Base-by-base conservation (phyloP, 2,797 vertebrate species). In the Myotis myotis region DNA sequence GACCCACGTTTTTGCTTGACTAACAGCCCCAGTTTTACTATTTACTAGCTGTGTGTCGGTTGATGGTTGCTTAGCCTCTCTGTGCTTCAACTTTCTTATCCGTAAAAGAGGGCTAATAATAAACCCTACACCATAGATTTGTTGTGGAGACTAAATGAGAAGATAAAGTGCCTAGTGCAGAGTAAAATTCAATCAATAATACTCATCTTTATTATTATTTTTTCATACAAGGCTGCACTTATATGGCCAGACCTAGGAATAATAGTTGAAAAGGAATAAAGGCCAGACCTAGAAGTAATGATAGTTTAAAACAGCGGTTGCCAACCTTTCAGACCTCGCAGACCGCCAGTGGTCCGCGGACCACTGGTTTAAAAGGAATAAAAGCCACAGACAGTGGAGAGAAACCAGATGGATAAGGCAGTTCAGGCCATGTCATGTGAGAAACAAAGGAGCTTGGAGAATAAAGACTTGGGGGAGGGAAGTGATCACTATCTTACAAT, bases 101-200 rank as follows among this genome's bases (percentile, higher is more conserved):
- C 68, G 38, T 78, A 75, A 86, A 87, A 82, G 16, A 70, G 66
- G 38, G 22, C 28, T 66, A 44, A 33, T 75, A 38, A 55, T 12
- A 91, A 84, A 55, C 89, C 55, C 62, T 51, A 51, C 12, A 68
- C 16, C 51, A 16, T 0, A 25, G 9, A 28, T 23, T 28, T 70
- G 8, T 44, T 76, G 23, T 71, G 53, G 80, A 57, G 72, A 95
- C 55, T 60, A 85, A 85, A 8, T n/a, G n/a, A 89, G 15, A 25
- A 36, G 80, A 70, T 60, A n/a, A 93, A 66, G 36, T 51, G 30
- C 36, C 53, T 74, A 51, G 38, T 23, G 20, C 5, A 16, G 0
- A 49, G 62, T 36, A 64, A 74, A 85, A 93, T 53, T 90, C 74
- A 93, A 12, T 44, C 22, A 23, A 33, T 23, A 38, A 57, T 22